Percentiles rank a stretch among this genome's conserved stretches.
Conservation (phyloP, 2,113 vertebrate genomes). For the Scatophagus argus region DNA sequence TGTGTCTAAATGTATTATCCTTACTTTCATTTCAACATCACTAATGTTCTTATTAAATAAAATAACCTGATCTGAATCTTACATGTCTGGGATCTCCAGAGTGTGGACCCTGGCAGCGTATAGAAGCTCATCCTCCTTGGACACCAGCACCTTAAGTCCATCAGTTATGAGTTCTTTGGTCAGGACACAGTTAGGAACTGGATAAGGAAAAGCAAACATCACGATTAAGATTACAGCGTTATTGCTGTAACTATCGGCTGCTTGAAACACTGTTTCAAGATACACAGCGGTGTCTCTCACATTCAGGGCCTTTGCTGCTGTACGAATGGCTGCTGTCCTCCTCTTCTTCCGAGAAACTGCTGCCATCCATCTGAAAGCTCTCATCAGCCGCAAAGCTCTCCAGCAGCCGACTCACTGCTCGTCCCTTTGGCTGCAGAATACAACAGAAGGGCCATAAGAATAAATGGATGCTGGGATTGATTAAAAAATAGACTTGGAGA, state of each 20-base stretch:
- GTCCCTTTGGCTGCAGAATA: constrained; percentile 86
- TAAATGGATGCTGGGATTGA: constrained; percentile 33
- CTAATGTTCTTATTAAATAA: neutral
- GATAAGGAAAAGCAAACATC: constrained; percentile 17
- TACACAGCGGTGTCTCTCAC: constrained; percentile 29
- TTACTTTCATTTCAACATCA: neutral
- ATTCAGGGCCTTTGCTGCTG: constrained; percentile 66
- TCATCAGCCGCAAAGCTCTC: constrained; percentile 93
- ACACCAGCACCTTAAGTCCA: constrained; percentile 93
- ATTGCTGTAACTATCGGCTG: neutral
- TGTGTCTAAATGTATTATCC: too few relatives aligned
- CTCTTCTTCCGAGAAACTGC: constrained; percentile 94
- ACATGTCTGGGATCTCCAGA: constrained; percentile 93
- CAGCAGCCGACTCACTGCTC: constrained; percentile 92
- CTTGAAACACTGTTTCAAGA: neutral
- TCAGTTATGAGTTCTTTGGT: constrained; percentile 91
- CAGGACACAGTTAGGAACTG: constrained; percentile 88
- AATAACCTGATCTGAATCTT: constrained; percentile 59
- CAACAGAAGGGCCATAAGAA: constrained; percentile 44
- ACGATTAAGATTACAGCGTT: constrained; percentile 7
- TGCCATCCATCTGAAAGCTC: constrained; percentile 91
- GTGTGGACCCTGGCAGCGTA: constrained; percentile 92
- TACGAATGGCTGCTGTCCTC: constrained; percentile 69
- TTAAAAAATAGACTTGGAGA: constrained; percentile 32
- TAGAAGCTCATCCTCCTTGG: constrained; percentile 94